Evolutionary conservation across 2,797 vertebrate genomes (phyloP), one percentile per base, ranked within the genome.

Genomic region (Sebastes melanostomus): DNA sequence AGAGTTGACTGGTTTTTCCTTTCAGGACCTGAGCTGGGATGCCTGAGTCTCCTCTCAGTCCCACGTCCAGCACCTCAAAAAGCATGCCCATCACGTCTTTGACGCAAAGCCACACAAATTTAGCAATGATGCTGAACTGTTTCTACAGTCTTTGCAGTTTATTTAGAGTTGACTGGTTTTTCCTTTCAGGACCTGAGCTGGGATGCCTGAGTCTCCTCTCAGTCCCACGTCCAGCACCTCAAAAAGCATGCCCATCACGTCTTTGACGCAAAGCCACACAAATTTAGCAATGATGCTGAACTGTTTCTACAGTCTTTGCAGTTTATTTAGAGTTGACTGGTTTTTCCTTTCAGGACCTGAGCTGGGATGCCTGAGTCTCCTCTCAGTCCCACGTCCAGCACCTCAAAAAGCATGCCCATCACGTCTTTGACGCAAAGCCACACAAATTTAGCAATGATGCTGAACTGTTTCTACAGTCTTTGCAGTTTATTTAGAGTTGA

Each of bases 181-280:
- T 38, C 36, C 52, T 72, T 72, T 18, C 12, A 88, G 88, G 76
- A 77, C 77, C 52, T 75, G 70, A 80, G 82, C 72, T 61, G 89
- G 80, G 68, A 94, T 93, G 92, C 91, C 93, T 25, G 92, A 94
- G 86, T 94, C 92, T 84, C 89, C 92, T 81, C 90, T 90, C 75
- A 90, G 93, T 69, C 92, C 89, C 72, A 50, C 88, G 7, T n/a
- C n/a, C n/a, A n/a, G n/a, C n/a, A n/a, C n/a, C n/a, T n/a, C n/a
- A n/a, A n/a, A n/a, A 55, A 66, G 1, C 22, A 27, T 6, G 7
- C 0, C 4, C 1, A 6, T 20, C 25, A 4, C 20, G 14, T 46
- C 6, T 62, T 76, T 74, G n/a, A 12, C 4, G 2, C 42, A 36
- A 67, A 63, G 18, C 5, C 24, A 65, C 20, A 52, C 32, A 30